A percentile compares a stretch with the other conserved stretches of the same genome.
These are phyloP conservation scores for Motacilla tschutschensis DNA, from an alignment of 2,113 vertebrate species.

Conservation along the genomic window DNA sequence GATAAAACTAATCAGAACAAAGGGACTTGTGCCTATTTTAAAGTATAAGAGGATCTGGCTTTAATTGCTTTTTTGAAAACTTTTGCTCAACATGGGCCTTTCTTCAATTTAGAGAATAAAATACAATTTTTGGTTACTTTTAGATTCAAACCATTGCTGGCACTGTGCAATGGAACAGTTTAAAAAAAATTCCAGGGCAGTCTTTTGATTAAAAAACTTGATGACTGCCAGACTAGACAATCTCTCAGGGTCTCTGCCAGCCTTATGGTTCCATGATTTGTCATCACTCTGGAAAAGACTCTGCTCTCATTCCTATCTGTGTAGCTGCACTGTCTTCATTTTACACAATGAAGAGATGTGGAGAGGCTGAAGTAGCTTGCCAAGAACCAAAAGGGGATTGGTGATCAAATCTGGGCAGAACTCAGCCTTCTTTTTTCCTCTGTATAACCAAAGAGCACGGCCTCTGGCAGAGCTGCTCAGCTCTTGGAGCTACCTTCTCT, in stretches of 20 bases:
- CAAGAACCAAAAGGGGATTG: background rate
- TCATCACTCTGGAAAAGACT: background rate
- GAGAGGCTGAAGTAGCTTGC: background rate
- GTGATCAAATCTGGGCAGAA: background rate
- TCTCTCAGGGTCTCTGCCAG: constrained; percentile 5
- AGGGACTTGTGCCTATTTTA: background rate
- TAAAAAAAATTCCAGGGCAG: background rate
- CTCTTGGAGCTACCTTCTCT: background rate
- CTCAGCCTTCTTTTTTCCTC: background rate
- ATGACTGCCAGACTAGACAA: constrained; percentile 40
- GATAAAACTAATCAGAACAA: constrained; percentile 15
- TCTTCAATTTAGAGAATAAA: constrained; percentile 18
- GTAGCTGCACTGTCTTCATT: background rate
- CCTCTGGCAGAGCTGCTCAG: background rate
- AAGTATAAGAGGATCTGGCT: background rate
- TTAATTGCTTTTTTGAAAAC: background rate
- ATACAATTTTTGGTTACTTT: constrained; percentile 1
- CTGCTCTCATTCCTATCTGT: background rate
- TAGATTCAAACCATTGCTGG: constrained; percentile 19
- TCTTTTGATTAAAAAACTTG: background rate
- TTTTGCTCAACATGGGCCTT: background rate
- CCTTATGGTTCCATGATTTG: background rate
- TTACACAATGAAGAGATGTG: background rate
- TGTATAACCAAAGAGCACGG: background rate
- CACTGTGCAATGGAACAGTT: background rate